phyloP scores from a whole-genome alignment of 1,140 invertebrate genomes.

The Bemisia tabaci region DNA sequence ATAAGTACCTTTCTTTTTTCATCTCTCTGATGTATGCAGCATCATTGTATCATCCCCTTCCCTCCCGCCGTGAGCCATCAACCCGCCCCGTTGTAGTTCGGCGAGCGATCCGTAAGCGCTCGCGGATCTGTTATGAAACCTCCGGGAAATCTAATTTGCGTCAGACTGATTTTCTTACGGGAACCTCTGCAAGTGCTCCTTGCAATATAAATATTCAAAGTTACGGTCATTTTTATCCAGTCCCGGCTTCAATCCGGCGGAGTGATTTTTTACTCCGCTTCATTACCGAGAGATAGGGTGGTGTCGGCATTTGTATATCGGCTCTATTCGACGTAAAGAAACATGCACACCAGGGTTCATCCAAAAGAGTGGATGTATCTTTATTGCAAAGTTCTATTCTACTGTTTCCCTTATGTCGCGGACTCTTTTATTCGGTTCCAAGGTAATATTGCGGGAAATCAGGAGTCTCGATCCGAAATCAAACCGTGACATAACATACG shows the following conservation, averaged over 20 bases:
- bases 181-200: not conserved
- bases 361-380: not conserved
- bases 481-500: too few species aligned
- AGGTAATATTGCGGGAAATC: too few species aligned
- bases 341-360: too few species aligned
- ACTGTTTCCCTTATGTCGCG: too few species aligned
- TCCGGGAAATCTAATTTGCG: not conserved
- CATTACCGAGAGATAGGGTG: too few species aligned
- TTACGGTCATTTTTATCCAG: not conserved
- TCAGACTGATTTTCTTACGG: not conserved
- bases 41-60: not conserved
- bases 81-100: not conserved
- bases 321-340: not conserved
- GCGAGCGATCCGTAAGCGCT: not conserved
- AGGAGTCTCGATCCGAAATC: too few species aligned
- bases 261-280: not conserved
- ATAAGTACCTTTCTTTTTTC: not conserved
- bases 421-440: too few species aligned
- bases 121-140: not conserved
- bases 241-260: not conserved
- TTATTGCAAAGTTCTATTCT: too few species aligned
- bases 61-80: not conserved
- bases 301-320: not conserved
- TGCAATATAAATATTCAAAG: not conserved
- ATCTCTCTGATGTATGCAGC: not conserved